Evolutionary conservation across 2,797 vertebrate genomes (phyloP).

Genomic region (Antennarius maculatus): DNA sequence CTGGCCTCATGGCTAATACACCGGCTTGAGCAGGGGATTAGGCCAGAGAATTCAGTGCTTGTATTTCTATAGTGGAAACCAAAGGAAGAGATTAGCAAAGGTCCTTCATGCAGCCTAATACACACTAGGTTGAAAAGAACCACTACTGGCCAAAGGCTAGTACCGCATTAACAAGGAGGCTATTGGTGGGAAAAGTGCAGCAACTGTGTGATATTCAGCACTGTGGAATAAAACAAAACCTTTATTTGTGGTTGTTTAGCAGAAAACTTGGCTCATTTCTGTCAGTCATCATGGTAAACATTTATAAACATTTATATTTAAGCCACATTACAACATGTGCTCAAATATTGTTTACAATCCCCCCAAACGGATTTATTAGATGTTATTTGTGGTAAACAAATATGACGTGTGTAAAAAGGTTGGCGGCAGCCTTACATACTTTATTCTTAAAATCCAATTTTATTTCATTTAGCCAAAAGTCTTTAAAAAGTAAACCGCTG

Average conservation of each 20-base stretch:
- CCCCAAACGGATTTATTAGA: neutral
- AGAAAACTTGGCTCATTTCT: constrained; percentile 31
- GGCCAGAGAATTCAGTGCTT: constrained; percentile 52
- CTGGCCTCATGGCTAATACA: constrained; percentile 77
- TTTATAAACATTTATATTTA: constrained; percentile 31
- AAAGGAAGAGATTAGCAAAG: constrained; percentile 64
- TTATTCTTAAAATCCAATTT: neutral
- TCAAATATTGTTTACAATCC: neutral
- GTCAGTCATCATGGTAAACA: constrained; percentile 21
- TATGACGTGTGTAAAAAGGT: neutral
- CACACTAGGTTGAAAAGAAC: constrained; percentile 47
- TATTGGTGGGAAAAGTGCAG: constrained; percentile 55
- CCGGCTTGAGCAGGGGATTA: constrained; percentile 72
- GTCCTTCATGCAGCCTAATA: constrained; percentile 54
- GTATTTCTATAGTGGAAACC: constrained; percentile 56
- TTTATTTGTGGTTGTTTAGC: constrained; percentile 31
- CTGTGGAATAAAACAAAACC: constrained; percentile 11
- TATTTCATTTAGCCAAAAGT: neutral
- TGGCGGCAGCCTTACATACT: neutral
- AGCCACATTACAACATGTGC: constrained; percentile 5
- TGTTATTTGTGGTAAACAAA: neutral
- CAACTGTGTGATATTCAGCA: constrained; percentile 25
- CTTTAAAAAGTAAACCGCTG: neutral
- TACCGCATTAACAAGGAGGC: constrained; percentile 29
- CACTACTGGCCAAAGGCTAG: constrained; percentile 32